phyloP scores from a whole-genome alignment of 2,113 vertebrate genomes.

The Vimba vimba region DNA sequence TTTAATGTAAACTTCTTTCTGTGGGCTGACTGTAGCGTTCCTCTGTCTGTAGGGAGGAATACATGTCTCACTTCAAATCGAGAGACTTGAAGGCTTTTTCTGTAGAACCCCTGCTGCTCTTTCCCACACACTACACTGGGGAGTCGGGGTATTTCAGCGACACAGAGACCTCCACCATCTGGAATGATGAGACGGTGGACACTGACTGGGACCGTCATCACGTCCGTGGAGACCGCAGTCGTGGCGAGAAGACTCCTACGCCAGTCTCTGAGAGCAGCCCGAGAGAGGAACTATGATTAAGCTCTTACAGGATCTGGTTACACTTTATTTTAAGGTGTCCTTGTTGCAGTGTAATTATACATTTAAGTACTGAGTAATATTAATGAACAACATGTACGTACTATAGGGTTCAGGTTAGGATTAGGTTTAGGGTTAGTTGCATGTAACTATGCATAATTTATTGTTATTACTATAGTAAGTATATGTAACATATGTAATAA shows the following conservation, averaged over 20 bases:
- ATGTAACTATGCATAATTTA: too few relatives aligned
- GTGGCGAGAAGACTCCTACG: conserved; percentile 76
- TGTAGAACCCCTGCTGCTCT: conserved; percentile 91
- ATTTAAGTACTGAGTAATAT: too few relatives aligned
- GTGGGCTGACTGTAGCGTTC: background rate
- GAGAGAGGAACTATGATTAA: conserved; percentile 86
- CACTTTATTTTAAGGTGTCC: too few relatives aligned
- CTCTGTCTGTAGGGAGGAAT: conserved; percentile 76
- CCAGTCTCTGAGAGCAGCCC: conserved; percentile 57
- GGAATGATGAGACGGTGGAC: conserved; percentile 89
- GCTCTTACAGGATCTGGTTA: background rate
- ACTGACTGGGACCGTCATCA: conserved; percentile 93
- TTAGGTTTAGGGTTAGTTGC: too few relatives aligned
- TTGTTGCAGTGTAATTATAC: too few relatives aligned
- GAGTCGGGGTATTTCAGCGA: conserved; percentile 95
- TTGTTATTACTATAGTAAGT: too few relatives aligned
- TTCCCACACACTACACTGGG: conserved; percentile 96
- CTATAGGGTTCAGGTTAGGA: too few relatives aligned
- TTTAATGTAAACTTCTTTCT: background rate
- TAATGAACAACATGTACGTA: too few relatives aligned
- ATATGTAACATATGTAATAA: too few relatives aligned
- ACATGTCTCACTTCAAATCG: conserved; percentile 83
- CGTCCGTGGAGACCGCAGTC: conserved; percentile 85
- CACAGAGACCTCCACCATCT: conserved; percentile 97
- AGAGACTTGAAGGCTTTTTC: conserved; percentile 93